Base-by-base conservation (phyloP, 2,797 vertebrate species). In the Phataginus tricuspis region DNA sequence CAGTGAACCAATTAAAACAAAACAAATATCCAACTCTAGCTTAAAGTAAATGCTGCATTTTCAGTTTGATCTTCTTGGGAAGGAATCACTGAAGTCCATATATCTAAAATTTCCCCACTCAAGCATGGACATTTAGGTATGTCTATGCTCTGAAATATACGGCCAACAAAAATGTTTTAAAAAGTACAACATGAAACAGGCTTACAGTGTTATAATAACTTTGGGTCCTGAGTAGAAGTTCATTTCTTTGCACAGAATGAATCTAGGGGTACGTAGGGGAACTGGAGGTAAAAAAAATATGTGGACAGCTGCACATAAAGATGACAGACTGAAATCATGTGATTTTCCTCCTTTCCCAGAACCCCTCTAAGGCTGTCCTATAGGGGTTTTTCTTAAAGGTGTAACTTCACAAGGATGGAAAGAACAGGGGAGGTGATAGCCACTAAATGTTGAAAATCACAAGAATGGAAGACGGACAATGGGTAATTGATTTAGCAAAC, bases 1-100 rank as follows among this genome's bases (percentile, higher is more conserved):
- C 45, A 96, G 59, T 49, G 61, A 94, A 86, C 90, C 84, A 75
- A 93, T 64, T 79, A 16, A 93, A 91, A 68, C 59, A 94, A 96
- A 68, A 87, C 78, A 94, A 96, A 90, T 69, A 78, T 34, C 61
- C 49, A 72, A 39, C n/a, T 69, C 59, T 23, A 80, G 42, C 45
- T 25, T 37, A 83, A 95, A 91, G 59, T 25, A 90, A 82, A 84
- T 90, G 23, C 23, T 53, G 29, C 72, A 18, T 87, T 86, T 59
- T 88, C 63, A 53, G 49, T 92, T 71, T 64, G 63, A 75, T 66
- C 78, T 84, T 86, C 45, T 74, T 68, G 31, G n/a, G 34, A 71
- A 93, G 45, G n/a, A 92, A 92, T 83, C 91, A 88, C 53, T 75
- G 2, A 93, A 96, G 87, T 29, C 49, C 75, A 15, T 49, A 25